phyloP scores from a whole-genome alignment of 2,113 vertebrate genomes.

The Ursus arctos region DNA sequence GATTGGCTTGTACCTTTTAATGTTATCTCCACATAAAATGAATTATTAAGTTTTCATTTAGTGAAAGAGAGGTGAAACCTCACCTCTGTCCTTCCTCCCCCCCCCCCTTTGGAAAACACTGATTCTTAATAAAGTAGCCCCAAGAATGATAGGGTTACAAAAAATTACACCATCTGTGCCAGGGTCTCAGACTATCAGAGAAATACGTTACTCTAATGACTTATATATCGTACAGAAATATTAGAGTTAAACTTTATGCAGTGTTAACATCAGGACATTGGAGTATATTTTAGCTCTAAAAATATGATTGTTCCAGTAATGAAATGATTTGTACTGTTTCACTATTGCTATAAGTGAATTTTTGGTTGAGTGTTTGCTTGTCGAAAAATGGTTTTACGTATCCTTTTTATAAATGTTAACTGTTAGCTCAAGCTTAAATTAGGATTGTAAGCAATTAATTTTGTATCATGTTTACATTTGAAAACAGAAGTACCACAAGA shows the following conservation, averaged over 20 bases:
- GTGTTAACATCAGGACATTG: background rate
- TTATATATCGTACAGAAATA: background rate
- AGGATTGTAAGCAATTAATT: constrained; percentile 49
- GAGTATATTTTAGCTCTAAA: constrained; percentile 2
- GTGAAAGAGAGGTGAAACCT: background rate
- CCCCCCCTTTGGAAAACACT: background rate
- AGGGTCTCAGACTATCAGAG: background rate
- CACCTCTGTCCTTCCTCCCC: background rate
- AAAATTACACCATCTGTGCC: background rate
- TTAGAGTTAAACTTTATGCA: background rate
- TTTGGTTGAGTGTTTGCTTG: background rate
- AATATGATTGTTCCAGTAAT: background rate
- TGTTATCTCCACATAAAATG: background rate
- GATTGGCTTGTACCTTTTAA: background rate
- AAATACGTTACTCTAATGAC: background rate
- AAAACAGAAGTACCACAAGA: background rate
- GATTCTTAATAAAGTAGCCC: background rate
- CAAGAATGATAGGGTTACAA: background rate
- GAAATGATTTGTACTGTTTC: background rate
- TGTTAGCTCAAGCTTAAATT: constrained; percentile 47
- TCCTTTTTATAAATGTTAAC: background rate
- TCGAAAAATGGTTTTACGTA: constrained; percentile 42
- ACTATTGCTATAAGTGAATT: background rate
- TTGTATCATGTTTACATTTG: constrained; percentile 24
- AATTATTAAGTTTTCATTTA: background rate